A percentile compares a stretch with the other conserved stretches of the same genome.
phyloP scores from a whole-genome alignment of 1,140 invertebrate species.

The Aporrectodea caliginosa region DNA sequence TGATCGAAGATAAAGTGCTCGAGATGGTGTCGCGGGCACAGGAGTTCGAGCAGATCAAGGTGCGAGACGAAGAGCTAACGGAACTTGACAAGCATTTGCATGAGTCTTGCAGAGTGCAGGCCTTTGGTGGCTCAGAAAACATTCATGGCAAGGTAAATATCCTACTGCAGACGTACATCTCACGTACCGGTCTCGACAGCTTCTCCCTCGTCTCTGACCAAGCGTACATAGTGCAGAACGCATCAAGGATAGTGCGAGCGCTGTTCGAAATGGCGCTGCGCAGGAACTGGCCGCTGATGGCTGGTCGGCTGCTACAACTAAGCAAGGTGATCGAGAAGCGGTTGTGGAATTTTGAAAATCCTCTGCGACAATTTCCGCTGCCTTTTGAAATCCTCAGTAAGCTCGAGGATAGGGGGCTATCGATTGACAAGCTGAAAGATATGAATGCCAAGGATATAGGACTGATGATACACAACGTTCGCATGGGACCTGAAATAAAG shows the following conservation, averaged over 20 bases:
- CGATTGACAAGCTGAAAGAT: slow-evolving; percentile 73
- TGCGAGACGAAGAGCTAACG: slow-evolving; percentile 87
- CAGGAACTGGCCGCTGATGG: slow-evolving; percentile 82
- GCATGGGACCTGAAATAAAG: slow-evolving; percentile 72
- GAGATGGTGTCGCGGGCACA: slow-evolving; percentile 82
- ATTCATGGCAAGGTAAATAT: slow-evolving; percentile 90
- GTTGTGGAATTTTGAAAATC: slow-evolving; percentile 81
- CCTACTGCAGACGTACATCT: slow-evolving; percentile 86
- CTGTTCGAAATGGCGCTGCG: slow-evolving; percentile 90
- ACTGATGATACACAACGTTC: slow-evolving; percentile 71
- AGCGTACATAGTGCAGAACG: slow-evolving; percentile 88
- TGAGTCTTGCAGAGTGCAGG: slow-evolving; percentile 70
- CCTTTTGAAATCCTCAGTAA: slow-evolving; percentile 73
- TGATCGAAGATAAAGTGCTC: slow-evolving; percentile 83
- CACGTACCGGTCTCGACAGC: slow-evolving; percentile 70
- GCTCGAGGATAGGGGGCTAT: slow-evolving; percentile 72
- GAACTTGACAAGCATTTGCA: slow-evolving; percentile 75
- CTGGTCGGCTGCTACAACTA: slow-evolving; percentile 71
- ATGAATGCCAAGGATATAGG: slow-evolving; percentile 83
- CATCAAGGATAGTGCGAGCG: slow-evolving; percentile 80
- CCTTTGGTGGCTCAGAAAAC: slow-evolving; percentile 79
- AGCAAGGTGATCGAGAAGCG: slow-evolving; percentile 74
- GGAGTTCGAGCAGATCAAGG: slow-evolving; percentile 95
- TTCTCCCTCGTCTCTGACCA: slow-evolving; percentile 91
- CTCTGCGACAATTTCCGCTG: slow-evolving; percentile 83